These are phyloP conservation scores for Pipa parva DNA, from an alignment of 2,113 vertebrate genomes.

Conservation along the genomic window DNA sequence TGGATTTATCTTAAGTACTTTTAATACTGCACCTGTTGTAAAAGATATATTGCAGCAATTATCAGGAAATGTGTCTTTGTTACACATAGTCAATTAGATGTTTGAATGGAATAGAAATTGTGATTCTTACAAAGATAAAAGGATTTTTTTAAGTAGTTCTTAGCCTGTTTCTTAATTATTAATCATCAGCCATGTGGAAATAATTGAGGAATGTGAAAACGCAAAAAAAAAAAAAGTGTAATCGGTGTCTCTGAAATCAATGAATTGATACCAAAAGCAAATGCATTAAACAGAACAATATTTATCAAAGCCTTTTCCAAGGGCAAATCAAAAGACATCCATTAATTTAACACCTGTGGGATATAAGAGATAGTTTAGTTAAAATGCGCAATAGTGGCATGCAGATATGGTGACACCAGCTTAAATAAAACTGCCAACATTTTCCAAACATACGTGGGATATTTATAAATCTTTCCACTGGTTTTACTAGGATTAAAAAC, in stretches of 20 bases:
- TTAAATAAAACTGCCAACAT: no score
- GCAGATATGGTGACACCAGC: no score
- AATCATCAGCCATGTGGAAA: slow-evolving; percentile 11
- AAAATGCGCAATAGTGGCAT: no score
- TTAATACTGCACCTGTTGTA: slow-evolving; percentile 52
- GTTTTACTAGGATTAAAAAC: no score
- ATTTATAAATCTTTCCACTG: no score
- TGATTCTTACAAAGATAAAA: slow-evolving; percentile 25
- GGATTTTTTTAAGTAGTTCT: slow-evolving; percentile 15
- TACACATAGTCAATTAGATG: slow-evolving; percentile 29
- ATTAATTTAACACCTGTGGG: no score
- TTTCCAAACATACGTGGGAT: no score
- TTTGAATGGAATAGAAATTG: slow-evolving; percentile 24
- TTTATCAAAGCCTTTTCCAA: not conserved
- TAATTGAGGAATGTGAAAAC: not conserved
- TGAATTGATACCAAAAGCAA: not conserved
- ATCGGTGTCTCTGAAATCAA: not conserved
- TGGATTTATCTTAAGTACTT: slow-evolving; percentile 53
- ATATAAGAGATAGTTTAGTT: no score
- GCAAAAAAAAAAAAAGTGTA: not conserved
- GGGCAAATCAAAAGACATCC: no score
- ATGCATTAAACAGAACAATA: not conserved
- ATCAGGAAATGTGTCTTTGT: slow-evolving; percentile 52
- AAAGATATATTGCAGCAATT: slow-evolving; percentile 65
- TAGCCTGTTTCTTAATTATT: slow-evolving; percentile 9